These are phyloP conservation scores for Galemys pyrenaicus DNA, from an alignment of 2,113 vertebrate genomes.

Conservation along the genomic window DNA sequence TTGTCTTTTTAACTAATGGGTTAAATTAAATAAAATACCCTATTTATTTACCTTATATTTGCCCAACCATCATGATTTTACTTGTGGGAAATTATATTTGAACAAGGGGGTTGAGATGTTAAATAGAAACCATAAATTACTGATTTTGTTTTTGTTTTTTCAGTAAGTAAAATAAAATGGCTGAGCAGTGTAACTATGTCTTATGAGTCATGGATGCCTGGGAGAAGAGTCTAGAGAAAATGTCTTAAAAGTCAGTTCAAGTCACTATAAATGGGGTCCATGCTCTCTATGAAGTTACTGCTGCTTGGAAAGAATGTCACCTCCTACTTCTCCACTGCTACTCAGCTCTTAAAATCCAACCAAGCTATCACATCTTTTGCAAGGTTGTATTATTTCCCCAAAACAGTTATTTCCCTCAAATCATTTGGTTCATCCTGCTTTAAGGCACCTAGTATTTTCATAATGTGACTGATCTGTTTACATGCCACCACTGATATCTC, in stretches of 20 bases:
- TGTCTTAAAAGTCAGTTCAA: neutral
- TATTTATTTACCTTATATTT: neutral
- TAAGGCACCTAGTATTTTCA: neutral
- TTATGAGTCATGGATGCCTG: neutral
- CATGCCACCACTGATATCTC: neutral
- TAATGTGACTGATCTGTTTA: neutral
- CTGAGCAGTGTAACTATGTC: neutral
- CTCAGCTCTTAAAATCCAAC: neutral
- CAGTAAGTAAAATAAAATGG: neutral
- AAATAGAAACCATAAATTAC: neutral
- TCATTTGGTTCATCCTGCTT: neutral
- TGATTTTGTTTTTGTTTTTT: neutral
- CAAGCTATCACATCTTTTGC: neutral
- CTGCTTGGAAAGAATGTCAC: neutral
- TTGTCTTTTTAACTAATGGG: slow-evolving; percentile 4
- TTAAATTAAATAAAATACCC: neutral
- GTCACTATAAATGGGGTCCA: neutral
- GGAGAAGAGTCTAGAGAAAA: neutral
- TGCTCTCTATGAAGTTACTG: neutral
- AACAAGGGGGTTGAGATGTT: neutral
- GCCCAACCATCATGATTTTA: neutral
- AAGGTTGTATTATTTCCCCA: neutral
- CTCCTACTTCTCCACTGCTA: neutral
- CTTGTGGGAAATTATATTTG: neutral
- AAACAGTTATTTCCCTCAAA: neutral